Conservation (phyloP, 2,113 vertebrate genomes). For the Oreochromis spilurus region DNA sequence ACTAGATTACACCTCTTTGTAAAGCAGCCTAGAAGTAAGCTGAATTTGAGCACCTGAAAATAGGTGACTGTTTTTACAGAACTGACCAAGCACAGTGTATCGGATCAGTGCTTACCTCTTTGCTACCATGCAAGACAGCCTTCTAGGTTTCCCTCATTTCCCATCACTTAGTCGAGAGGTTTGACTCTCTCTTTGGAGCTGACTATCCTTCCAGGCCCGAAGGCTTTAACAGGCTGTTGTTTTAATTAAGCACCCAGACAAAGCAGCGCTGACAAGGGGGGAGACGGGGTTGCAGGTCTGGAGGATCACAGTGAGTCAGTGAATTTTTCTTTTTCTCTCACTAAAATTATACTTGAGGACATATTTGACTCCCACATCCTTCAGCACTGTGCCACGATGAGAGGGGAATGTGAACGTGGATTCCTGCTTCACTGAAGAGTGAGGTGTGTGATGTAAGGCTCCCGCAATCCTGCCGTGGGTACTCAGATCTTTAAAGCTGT, state of each 20-base stretch:
- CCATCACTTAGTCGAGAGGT: neutral
- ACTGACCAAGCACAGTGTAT: neutral
- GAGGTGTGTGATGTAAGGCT: constrained; percentile 53
- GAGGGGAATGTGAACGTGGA: neutral
- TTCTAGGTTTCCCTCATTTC: neutral
- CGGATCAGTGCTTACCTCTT: neutral
- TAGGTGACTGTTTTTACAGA: neutral
- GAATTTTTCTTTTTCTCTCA: neutral
- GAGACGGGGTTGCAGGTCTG: neutral
- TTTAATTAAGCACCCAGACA: constrained; percentile 37
- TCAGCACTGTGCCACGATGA: neutral
- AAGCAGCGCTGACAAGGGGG: neutral
- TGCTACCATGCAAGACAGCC: neutral
- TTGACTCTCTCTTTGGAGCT: neutral
- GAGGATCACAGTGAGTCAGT: neutral
- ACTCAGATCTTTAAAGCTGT: constrained; percentile 5
- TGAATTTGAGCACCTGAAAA: neutral
- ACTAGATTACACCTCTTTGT: neutral
- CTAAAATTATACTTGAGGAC: neutral
- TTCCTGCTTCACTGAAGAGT: neutral
- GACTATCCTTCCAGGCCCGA: neutral
- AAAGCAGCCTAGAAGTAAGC: neutral
- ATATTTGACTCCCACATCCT: neutral
- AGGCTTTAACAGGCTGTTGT: constrained; percentile 25
- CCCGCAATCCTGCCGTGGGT: neutral